Evolutionary conservation across 2,113 vertebrate genomes (phyloP), one percentile per base, ranked within the genome.

Genomic region (Hyperopisus bebe): DNA sequence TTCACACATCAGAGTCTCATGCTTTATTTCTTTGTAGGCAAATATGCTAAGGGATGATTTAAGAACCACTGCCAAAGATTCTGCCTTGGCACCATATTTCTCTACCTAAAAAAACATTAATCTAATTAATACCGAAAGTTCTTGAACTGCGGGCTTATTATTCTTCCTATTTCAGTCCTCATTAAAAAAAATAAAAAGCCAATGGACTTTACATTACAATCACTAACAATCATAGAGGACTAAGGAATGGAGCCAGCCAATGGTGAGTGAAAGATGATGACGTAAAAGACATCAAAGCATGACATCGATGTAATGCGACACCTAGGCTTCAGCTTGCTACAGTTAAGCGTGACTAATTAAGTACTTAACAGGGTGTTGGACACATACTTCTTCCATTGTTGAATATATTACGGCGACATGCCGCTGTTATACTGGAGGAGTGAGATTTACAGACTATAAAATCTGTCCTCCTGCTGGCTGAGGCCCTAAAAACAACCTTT

Each of bases 21-120:
- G 19, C 5, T 80, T 53, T 21, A 44, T 80, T 88, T 47, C n/a
- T 44, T 35, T 42, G 47, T 19, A 53, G 44, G 66, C 83, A 88
- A 87, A 90, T 47, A 87, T 88, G 31, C 58, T 80, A 90, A 53
- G 13, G 3, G 21, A 66, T 21, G 86, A 90, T 80, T 80, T 90
- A 13, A 90, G 48, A 53, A 90, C 66, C 39, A 8, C 39, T 3
- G 66, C 86, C 89, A 88, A 87, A 48, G 62, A 31, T 17, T 42
- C 17, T n/a, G 50, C 84, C 39, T 83, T 84, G 88, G 48, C 47
- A 19, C 88, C 24, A 83, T 19, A 19, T 55, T 46, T 48, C 5
- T 74, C 44, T 55, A 31, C 83, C 53, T 10, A 55, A 31, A 46
- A 66, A 39, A 47, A 7, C 13, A 86, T 53, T 53, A 53, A 48